These are phyloP conservation scores for Syngnathus floridae DNA, from an alignment of 2,113 vertebrate genomes.

Conservation along the genomic window DNA sequence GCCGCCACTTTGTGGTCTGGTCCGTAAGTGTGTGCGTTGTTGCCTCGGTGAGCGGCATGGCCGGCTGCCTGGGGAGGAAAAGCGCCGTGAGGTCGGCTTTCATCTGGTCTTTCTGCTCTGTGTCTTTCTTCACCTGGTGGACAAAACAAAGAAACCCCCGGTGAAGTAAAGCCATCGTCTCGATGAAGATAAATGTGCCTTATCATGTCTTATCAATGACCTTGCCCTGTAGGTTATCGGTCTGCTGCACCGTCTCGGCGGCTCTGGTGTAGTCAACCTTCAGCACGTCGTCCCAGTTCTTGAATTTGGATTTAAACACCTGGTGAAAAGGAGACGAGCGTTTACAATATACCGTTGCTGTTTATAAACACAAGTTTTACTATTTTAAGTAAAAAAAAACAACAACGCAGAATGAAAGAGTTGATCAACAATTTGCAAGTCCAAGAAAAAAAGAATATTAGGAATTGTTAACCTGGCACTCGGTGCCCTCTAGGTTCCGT, in stretches of 20 bases:
- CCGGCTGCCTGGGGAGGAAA: conserved; percentile 88
- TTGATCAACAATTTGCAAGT: too few relatives aligned
- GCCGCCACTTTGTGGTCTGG: background rate
- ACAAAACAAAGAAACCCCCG: background rate
- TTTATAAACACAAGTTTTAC: too few relatives aligned
- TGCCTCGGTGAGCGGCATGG: conserved; percentile 88
- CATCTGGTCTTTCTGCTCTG: conserved; percentile 90
- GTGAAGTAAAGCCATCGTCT: background rate
- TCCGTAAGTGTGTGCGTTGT: background rate
- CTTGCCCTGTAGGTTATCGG: conserved; percentile 75
- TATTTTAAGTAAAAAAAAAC: too few relatives aligned
- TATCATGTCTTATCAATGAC: conserved; percentile 32
- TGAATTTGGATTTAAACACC: conserved; percentile 98
- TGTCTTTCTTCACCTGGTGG: conserved; percentile 79
- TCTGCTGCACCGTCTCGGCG: conserved; percentile 81
- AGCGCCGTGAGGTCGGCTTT: conserved; percentile 94
- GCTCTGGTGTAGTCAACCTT: conserved; percentile 94
- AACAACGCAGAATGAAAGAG: too few relatives aligned
- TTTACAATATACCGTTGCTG: background rate
- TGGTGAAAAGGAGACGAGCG: conserved; percentile 40
- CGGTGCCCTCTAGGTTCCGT: conserved; percentile 91
- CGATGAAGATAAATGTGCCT: background rate
- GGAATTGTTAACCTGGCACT: conserved; percentile 75
- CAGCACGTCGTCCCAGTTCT: conserved; percentile 96
- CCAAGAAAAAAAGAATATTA: too few relatives aligned